These are phyloP conservation scores for Matsumurasca onukii DNA, from an alignment of 1,140 invertebrate species.

Conservation along the genomic window DNA sequence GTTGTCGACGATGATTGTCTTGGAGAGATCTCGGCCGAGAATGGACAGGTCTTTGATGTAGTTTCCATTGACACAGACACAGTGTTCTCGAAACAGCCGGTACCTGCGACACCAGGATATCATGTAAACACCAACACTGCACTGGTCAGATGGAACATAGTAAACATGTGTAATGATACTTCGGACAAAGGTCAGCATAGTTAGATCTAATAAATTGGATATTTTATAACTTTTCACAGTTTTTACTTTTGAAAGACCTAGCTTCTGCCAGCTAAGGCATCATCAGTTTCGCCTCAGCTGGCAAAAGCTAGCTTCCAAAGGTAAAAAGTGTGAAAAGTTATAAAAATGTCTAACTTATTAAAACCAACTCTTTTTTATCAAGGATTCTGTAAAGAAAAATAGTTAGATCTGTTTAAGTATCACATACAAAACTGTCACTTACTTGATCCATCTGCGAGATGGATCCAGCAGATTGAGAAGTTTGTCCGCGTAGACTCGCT, in stretches of 20 bases:
- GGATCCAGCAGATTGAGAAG: slow-evolving; percentile 92
- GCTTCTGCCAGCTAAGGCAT: no score
- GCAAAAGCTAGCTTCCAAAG: no score
- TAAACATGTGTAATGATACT: background rate
- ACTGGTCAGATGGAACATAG: background rate
- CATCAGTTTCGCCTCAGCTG: no score
- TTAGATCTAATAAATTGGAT: background rate
- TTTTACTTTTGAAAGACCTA: no score
- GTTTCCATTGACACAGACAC: slow-evolving; percentile 93
- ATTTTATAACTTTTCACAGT: no score
- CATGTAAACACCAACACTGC: background rate
- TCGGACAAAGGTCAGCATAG: background rate
- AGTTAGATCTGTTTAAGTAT: no score
- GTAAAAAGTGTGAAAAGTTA: background rate
- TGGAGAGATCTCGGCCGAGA: slow-evolving; percentile 87
- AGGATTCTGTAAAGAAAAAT: no score
- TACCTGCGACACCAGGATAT: slow-evolving; percentile 52
- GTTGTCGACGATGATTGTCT: slow-evolving; percentile 92
- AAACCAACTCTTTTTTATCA: background rate
- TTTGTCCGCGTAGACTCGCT: slow-evolving; percentile 94
- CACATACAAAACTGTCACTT: no score
- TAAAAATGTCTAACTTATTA: no score
- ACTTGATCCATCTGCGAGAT: slow-evolving; percentile 85
- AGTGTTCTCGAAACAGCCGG: slow-evolving; percentile 92
- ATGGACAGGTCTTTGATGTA: slow-evolving; percentile 97